Conservation (phyloP, 2,113 vertebrate genomes). For the Ciconia boyciana region DNA sequence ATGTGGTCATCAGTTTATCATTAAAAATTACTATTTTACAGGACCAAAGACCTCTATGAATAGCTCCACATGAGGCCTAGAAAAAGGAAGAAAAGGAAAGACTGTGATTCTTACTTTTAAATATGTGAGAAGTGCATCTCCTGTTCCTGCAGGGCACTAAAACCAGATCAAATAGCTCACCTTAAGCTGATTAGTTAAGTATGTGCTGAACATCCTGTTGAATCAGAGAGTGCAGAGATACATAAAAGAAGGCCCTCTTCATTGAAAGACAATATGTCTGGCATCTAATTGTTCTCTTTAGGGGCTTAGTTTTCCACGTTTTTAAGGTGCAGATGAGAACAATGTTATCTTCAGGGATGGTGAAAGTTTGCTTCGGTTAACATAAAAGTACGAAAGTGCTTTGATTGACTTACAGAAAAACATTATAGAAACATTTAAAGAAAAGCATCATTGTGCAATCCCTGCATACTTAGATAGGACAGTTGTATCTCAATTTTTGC, state of each 20-base stretch:
- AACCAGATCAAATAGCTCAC: not conserved
- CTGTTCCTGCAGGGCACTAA: not conserved
- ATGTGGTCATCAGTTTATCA: not conserved
- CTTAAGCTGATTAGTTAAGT: not conserved
- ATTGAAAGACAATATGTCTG: not conserved
- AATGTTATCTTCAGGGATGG: not conserved
- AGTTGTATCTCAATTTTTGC: not conserved
- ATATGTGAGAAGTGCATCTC: not conserved
- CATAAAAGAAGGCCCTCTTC: not conserved
- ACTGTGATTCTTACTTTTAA: not conserved
- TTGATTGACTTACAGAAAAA: not conserved
- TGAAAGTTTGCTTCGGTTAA: not conserved
- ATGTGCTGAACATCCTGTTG: not conserved
- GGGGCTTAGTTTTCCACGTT: not conserved
- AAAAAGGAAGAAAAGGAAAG: not conserved
- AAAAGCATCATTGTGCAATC: not conserved
- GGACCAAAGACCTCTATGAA: not conserved
- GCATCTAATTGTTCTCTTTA: not conserved
- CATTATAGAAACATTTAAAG: not conserved
- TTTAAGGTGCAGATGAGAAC: not conserved
- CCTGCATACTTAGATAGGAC: not conserved
- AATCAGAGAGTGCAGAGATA: not conserved
- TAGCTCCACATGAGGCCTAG: not conserved
- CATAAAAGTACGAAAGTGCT: not conserved
- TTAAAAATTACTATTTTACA: not conserved